phyloP scores from a whole-genome alignment of 1,140 invertebrate species.

The Drosophila pectinifera region DNA sequence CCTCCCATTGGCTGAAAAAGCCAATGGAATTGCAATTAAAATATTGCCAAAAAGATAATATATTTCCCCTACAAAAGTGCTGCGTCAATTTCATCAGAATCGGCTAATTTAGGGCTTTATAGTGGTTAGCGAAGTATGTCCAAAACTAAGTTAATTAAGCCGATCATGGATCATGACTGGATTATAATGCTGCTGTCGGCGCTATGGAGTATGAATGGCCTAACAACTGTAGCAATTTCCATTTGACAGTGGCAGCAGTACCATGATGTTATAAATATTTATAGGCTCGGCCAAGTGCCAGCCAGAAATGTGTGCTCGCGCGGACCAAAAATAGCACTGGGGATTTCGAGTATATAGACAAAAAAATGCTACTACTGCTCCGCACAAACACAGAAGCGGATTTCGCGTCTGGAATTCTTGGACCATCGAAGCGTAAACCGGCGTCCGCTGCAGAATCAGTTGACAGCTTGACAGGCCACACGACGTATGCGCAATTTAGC shows the following conservation, averaged over 20 bases:
- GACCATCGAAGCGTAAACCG: constrained; percentile 54
- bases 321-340: constrained; percentile 56
- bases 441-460: constrained; percentile 34
- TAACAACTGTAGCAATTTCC: constrained; percentile 26
- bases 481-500: constrained; percentile 42
- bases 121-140: constrained; percentile 23
- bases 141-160: constrained; percentile 38
- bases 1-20: neutral
- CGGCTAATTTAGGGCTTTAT: constrained; percentile 7
- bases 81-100: constrained; percentile 13
- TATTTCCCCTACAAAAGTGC: neutral
- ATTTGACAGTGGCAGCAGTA: constrained; percentile 23
- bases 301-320: constrained; percentile 42
- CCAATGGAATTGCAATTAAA: constrained; percentile 33
- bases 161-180: constrained; percentile 46
- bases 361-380: constrained; percentile 12
- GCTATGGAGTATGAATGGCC: constrained; percentile 22
- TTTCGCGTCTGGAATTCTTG: constrained; percentile 54
- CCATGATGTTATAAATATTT: constrained; percentile 59
- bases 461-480: constrained; percentile 60
- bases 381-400: constrained; percentile 23
- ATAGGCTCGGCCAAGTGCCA: constrained; percentile 58
- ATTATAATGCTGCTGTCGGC: constrained; percentile 19
- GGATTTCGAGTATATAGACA: constrained; percentile 30
- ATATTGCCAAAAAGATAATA: constrained; percentile 14